Percentiles rank a stretch among this genome's conserved stretches.
Conservation (phyloP, 2,888 invertebrate genomes). For the Tuberolachnus salignus region DNA sequence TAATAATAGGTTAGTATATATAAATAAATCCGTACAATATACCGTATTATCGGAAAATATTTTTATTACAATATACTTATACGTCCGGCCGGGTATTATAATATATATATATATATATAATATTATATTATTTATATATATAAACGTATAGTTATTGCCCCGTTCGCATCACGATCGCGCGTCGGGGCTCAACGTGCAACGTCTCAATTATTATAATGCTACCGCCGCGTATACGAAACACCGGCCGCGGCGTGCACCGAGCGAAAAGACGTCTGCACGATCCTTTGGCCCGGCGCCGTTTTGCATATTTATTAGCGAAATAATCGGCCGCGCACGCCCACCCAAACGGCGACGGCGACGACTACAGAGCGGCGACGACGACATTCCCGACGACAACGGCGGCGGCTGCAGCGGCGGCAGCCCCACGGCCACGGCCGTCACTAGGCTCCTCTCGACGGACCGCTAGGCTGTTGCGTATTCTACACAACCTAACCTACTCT, state of each 20-base stretch:
- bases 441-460: too few relatives aligned
- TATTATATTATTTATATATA: too few relatives aligned
- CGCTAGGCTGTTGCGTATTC: too few relatives aligned
- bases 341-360: slow-evolving; percentile 24
- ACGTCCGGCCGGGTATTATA: too few relatives aligned
- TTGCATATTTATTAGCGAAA: slow-evolving; percentile 53
- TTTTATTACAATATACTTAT: too few relatives aligned
- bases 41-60: too few relatives aligned
- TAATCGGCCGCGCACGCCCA: slow-evolving; percentile 41
- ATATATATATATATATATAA: too few relatives aligned
- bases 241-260: neutral
- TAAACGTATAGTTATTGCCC: neutral
- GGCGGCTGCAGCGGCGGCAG: too few relatives aligned
- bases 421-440: too few relatives aligned
- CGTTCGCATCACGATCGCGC: slow-evolving; percentile 30
- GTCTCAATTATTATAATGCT: slow-evolving; percentile 50
- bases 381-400: neutral
- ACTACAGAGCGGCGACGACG: neutral
- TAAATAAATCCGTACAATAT: too few relatives aligned
- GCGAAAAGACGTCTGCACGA: slow-evolving; percentile 42
- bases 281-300: slow-evolving; percentile 51
- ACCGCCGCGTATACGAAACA: neutral
- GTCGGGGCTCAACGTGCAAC: neutral
- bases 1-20: too few relatives aligned
- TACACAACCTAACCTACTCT: too few relatives aligned